These are phyloP conservation scores for Crotalus tigris DNA, from an alignment of 2,113 vertebrate genomes.

Conservation along the genomic window DNA sequence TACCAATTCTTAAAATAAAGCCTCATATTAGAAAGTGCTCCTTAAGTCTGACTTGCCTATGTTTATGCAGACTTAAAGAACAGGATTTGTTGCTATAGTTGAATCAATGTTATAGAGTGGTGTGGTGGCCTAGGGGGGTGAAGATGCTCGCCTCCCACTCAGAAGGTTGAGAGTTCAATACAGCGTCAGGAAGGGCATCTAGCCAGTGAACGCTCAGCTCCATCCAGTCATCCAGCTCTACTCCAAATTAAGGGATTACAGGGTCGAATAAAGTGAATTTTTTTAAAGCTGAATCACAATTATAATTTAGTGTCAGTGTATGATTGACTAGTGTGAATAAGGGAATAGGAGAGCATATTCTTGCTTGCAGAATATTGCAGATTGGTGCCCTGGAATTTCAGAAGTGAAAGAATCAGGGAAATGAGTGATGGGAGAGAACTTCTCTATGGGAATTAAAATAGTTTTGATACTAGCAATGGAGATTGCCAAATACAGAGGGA, in stretches of 20 bases:
- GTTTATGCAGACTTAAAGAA: background rate
- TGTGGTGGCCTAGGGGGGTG: background rate
- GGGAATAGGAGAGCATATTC: background rate
- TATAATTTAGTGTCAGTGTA: background rate
- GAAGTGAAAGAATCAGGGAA: background rate
- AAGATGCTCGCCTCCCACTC: background rate
- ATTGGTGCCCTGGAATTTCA: background rate
- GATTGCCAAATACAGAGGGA: too few relatives aligned
- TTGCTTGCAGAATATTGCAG: background rate
- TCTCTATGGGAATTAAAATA: too few relatives aligned
- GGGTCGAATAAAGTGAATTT: too few relatives aligned
- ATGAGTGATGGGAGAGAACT: background rate
- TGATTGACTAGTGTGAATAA: background rate
- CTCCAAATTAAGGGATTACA: too few relatives aligned
- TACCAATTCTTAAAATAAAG: background rate
- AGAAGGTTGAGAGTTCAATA: background rate
- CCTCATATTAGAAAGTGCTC: background rate
- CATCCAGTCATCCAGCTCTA: too few relatives aligned
- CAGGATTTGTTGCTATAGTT: background rate
- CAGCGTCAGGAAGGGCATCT: too few relatives aligned
- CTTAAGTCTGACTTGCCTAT: background rate
- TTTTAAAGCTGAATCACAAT: too few relatives aligned
- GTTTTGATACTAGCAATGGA: too few relatives aligned
- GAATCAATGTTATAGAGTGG: background rate
- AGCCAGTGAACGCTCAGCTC: too few relatives aligned